phyloP scores from a whole-genome alignment of 2,113 vertebrate species.

The Epinephelus moara region DNA sequence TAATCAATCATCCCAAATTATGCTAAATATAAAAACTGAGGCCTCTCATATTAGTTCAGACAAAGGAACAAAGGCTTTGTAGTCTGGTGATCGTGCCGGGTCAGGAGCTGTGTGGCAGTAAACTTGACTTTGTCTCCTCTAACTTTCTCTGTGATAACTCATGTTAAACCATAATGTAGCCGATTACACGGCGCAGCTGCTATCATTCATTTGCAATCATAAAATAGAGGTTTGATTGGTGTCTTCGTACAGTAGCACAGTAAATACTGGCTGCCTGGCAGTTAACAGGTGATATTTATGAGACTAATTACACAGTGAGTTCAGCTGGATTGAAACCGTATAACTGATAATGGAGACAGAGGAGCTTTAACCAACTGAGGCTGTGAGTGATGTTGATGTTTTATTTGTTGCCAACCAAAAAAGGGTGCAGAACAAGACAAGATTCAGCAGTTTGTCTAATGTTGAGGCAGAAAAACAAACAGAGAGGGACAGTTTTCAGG shows the following conservation, averaged over 20 bases:
- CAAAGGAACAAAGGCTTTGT: not conserved
- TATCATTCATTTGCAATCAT: slow-evolving; percentile 19
- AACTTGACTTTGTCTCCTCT: not conserved
- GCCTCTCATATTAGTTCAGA: not conserved
- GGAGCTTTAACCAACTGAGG: not conserved
- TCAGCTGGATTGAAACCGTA: not conserved
- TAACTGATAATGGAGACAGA: not conserved
- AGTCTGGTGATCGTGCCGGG: not conserved
- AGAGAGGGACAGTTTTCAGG: too few relatives aligned
- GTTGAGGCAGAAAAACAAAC: not conserved
- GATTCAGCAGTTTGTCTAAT: not conserved
- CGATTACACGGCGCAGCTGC: slow-evolving; percentile 3
- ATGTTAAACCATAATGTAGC: slow-evolving; percentile 15
- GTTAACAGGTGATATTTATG: not conserved
- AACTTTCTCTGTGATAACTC: slow-evolving; percentile 15
- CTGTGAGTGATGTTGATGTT: not conserved
- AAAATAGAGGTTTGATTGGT: not conserved
- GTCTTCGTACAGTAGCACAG: not conserved
- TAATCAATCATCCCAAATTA: not conserved
- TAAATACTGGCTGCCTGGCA: not conserved
- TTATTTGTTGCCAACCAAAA: not conserved
- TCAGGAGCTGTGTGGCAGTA: not conserved
- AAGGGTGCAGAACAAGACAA: not conserved
- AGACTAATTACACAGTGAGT: not conserved
- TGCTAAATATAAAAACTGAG: not conserved